phyloP scores from a whole-genome alignment of 2,888 invertebrate genomes.

The Synergus gifuensis region DNA sequence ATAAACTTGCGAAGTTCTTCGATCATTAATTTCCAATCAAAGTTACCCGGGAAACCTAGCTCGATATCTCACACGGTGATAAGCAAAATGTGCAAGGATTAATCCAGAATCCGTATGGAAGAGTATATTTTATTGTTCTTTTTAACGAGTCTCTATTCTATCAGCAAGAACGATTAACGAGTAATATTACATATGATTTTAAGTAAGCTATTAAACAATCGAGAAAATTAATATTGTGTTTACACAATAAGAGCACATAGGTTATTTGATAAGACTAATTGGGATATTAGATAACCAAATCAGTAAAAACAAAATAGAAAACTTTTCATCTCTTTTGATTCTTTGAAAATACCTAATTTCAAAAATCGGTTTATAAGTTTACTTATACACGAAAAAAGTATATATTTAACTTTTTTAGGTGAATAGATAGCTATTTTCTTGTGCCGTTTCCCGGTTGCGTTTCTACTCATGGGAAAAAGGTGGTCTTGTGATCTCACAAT shows the following conservation, averaged over 20 bases:
- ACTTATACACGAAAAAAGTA: neutral
- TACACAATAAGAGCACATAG: neutral
- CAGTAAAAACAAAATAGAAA: neutral
- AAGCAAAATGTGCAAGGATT: constrained; percentile 24
- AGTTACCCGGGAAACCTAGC: constrained; percentile 16
- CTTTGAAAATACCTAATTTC: no score
- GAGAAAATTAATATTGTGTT: neutral
- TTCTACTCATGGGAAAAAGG: neutral
- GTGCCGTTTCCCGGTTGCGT: neutral
- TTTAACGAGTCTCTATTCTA: neutral
- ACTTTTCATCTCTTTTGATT: no score
- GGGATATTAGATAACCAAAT: neutral
- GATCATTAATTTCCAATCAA: constrained; percentile 63
- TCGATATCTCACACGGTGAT: constrained; percentile 16
- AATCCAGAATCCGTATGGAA: neutral
- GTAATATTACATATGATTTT: neutral
- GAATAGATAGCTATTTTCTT: neutral
- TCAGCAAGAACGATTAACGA: neutral
- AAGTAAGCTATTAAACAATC: neutral
- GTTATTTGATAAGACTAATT: neutral
- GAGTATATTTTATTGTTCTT: neutral
- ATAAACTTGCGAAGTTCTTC: constrained; percentile 64
- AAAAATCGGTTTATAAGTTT: neutral
- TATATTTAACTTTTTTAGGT: neutral
- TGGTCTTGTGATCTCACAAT: neutral